Base-by-base conservation (phyloP, 1,140 invertebrate genomes). In the Brachionus asplanchnoidis region DNA sequence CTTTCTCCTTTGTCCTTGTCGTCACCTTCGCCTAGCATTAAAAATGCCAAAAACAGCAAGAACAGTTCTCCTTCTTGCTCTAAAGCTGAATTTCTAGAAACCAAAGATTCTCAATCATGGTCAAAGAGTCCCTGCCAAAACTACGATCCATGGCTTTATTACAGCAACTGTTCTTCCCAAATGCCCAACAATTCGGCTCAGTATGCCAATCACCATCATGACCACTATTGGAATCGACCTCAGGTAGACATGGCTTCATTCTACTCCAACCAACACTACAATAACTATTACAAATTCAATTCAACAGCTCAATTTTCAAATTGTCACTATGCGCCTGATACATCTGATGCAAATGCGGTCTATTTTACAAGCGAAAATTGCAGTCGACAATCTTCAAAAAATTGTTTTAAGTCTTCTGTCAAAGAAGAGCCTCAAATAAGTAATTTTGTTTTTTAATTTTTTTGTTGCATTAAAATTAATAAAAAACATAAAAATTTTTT, bases 361-460 rank as follows among this genome's bases (percentile, higher is more conserved):
- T 77, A 50, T 50, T 50, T 50, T 20, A 3, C 11, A 11, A 50
- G 12, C 36, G 32, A 42, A 14, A 36, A 36, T 17, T 70, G 12
- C 17, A 75, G 46, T 42, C 36, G 70, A 75, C 14, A 40, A 44
- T 42, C 42, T 50, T 40, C 32, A 7, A 77, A 77, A 77, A 44
- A 1, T 42, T 77, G 46, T 77, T 26, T 50, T 14, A 77, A 77
- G 26, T 26, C 42, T 26, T 50, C 42, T 3, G 50, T 77, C 4
- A 77, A 77, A 77, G 73, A 77, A 50, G 73, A 77, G 28, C 73
- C 73, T 28, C 68, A 73, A 73, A 50, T 77, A 50, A 77, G 73
- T 77, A 77, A 73, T 73, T 73, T 77, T 46, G 20, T 20, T 44
- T n/a, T 7, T 17, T 73, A n/a, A 73, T 42, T n/a, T n/a, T 14